A percentile compares a stretch with the other conserved stretches of the same genome.
Conservation (phyloP, 1,140 invertebrate species). For the Sipha flava region DNA sequence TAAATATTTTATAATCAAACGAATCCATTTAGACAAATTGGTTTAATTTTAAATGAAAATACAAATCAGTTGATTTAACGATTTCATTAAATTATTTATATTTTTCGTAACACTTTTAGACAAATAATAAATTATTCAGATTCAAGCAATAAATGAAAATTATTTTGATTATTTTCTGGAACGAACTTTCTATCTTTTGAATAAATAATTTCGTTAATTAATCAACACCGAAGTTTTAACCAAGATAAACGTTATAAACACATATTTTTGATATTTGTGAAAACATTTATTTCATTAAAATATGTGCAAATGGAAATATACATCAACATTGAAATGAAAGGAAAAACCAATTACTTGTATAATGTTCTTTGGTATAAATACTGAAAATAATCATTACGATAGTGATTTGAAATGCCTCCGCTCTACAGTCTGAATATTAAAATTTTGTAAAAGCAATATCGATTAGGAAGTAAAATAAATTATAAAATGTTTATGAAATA, state of each 20-base stretch:
- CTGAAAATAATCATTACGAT: too few relatives aligned
- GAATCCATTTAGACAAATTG: neutral
- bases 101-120: neutral
- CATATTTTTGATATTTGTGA: neutral
- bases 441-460: too few relatives aligned
- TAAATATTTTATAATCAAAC: neutral
- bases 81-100: slow-evolving; percentile 12
- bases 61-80: neutral
- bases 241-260: neutral
- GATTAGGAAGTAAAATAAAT: too few relatives aligned
- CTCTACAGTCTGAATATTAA: too few relatives aligned
- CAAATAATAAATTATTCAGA: neutral
- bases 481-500: too few relatives aligned
- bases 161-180: neutral
- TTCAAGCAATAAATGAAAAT: neutral
- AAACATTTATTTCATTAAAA: neutral
- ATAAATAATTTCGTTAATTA: neutral
- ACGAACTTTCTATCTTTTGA: neutral
- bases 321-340: too few relatives aligned
- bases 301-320: neutral
- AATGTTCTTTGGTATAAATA: too few relatives aligned
- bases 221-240: neutral
- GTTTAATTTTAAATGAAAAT: neutral
- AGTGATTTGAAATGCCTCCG: too few relatives aligned
- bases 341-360: too few relatives aligned